Conservation (phyloP, 2,797 vertebrate species). For the Peromyscus eremicus region DNA sequence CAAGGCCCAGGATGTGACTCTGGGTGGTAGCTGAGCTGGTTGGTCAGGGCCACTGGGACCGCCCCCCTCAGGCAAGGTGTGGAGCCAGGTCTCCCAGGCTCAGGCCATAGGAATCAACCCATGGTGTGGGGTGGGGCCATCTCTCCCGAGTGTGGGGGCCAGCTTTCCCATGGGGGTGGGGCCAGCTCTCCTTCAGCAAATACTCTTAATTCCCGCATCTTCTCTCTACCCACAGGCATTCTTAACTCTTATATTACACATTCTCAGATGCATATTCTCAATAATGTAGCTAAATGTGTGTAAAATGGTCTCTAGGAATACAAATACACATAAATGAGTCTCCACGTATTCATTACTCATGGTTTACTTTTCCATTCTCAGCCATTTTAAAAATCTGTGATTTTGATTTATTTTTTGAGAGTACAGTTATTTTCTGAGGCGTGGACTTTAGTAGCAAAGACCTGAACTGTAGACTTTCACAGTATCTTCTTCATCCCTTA, state of each 20-base stretch:
- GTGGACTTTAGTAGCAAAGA: not conserved
- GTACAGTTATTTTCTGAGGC: not conserved
- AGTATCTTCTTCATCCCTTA: not conserved
- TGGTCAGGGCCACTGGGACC: not conserved
- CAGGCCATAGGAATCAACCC: not conserved
- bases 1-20: not conserved
- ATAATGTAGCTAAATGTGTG: not conserved
- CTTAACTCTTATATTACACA: not conserved
- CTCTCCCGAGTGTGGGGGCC: not conserved
- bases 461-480: not conserved
- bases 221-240: not conserved
- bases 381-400: not conserved
- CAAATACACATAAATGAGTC: not conserved
- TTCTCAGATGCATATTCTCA: conserved; percentile 18
- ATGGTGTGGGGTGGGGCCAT: not conserved
- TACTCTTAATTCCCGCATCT: not conserved
- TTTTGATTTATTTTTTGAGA: conserved; percentile 11
- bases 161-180: not conserved
- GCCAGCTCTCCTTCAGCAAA: not conserved
- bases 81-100: not conserved
- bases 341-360: not conserved
- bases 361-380: not conserved
- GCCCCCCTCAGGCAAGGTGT: not conserved
- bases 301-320: not conserved
- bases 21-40: not conserved